These are phyloP conservation scores for Listronotus bonariensis DNA, from an alignment of 1,140 invertebrate species.

Conservation along the genomic window DNA sequence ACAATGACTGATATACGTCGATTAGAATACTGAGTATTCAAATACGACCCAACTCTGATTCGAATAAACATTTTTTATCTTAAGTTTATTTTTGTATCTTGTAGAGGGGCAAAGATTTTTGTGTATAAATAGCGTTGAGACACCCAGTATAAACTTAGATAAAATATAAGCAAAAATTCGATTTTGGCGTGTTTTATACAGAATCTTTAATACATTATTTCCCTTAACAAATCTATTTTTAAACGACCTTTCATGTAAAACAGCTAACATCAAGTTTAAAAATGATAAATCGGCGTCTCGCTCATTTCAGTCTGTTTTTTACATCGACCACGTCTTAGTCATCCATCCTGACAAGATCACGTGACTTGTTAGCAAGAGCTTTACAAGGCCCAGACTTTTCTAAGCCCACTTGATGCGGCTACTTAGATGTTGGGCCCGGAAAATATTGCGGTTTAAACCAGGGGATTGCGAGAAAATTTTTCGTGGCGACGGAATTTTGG, in stretches of 20 bases:
- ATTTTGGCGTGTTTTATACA: no score
- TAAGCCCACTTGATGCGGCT: slow-evolving; percentile 30
- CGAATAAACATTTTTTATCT: no score
- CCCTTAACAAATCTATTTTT: neutral
- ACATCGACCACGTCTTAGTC: slow-evolving; percentile 13
- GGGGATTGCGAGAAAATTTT: neutral
- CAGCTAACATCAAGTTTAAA: neutral
- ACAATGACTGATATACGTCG: no score
- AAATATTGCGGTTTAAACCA: slow-evolving; percentile 12
- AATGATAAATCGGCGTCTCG: neutral
- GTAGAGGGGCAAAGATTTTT: no score
- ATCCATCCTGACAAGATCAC: slow-evolving; percentile 25
- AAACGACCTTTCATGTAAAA: slow-evolving; percentile 1
- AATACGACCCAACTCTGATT: no score
- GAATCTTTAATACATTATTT: no score
- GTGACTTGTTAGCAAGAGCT: slow-evolving; percentile 31
- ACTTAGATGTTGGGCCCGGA: slow-evolving; percentile 2
- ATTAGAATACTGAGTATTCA: no score
- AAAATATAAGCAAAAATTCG: no score
- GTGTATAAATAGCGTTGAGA: no score
- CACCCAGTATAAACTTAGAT: no score
- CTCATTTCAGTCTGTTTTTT: neutral
- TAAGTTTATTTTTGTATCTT: no score
- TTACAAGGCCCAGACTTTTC: slow-evolving; percentile 24
- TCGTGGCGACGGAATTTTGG: no score